Base-by-base conservation (phyloP, 2,888 invertebrate species). In the Leptura quadrifasciata region DNA sequence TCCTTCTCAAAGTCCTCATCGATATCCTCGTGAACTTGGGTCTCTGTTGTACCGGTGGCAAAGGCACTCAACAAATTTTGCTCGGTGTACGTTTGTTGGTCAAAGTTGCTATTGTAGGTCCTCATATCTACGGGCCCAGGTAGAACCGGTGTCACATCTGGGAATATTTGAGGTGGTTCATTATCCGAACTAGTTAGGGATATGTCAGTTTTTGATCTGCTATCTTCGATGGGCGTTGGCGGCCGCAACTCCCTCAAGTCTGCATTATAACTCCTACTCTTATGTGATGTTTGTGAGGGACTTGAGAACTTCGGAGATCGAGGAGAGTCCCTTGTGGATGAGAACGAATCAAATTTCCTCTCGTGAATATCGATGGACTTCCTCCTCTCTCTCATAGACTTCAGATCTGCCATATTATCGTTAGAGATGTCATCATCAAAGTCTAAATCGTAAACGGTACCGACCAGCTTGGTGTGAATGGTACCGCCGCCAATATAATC, bases 71-170 rank as follows among this genome's bases (percentile, higher is more conserved):
- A 87, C 86, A 94, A 92, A 84, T 91, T 92, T 0, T 92, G 91
- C 79, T 93, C 93, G 79, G 91, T 91, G 20, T 92, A 91, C 1
- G 90, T 90, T 75, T 92, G 91, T 27, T 91, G 91, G 78, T 93
- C 94, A 76, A 91, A 91, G 78, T 93, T 93, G 31, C 90, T 91
- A 85, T 93, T 95, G 87, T 96, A 96, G 0, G 96, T 96, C 71
- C 96, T 93, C 96, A 96, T 96, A 87, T 96, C 96, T 0, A 96
- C 96, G 0, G 96, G 96, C 1, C 96, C 96, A 0, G 96, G 96
- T 78, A 96, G 88, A 68, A 96, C 92, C 0, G 95, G 94, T 80
- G 93, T 91, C 8, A 94, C 94, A 61, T 92, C 91, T 65, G 91
- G 90, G 77, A 92, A 90, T 18, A 91, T 86, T 58, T 90, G 90